Evolutionary conservation across 1,140 invertebrate species (phyloP).

Genomic region (Leptestheria dahalacensis): DNA sequence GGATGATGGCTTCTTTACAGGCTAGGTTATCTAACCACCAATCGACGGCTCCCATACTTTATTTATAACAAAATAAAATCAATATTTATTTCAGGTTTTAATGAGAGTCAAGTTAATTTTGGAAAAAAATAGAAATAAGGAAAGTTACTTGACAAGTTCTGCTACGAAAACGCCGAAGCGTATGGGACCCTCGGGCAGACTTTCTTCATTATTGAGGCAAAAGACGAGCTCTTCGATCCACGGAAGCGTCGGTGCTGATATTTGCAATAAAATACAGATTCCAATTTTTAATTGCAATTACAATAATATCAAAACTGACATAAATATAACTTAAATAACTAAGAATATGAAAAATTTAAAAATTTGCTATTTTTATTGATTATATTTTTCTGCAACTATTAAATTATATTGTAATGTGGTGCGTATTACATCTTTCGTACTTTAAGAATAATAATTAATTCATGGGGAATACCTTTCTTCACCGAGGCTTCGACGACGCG

Average conservation of each 20-base stretch:
- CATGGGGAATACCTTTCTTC: slow-evolving; percentile 39
- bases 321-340: no score
- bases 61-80: slow-evolving; percentile 24
- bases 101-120: no score
- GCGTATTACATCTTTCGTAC: neutral
- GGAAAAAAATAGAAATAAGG: no score
- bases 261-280: slow-evolving; percentile 15
- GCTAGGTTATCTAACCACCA: slow-evolving; percentile 70
- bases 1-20: slow-evolving; percentile 61
- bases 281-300: no score
- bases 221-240: slow-evolving; percentile 72
- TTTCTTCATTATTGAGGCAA: slow-evolving; percentile 66
- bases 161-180: slow-evolving; percentile 83
- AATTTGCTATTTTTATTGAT: no score
- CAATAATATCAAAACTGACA: no score
- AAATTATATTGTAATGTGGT: no score
- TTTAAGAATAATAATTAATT: neutral
- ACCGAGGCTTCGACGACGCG: slow-evolving; percentile 72
- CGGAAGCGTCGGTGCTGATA: slow-evolving; percentile 54
- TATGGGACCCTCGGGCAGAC: slow-evolving; percentile 63
- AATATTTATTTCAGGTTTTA: no score
- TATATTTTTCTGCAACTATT: no score
- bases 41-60: slow-evolving; percentile 58
- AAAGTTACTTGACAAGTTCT: slow-evolving; percentile 75
- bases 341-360: no score